Evolutionary conservation across 1,140 invertebrate genomes (phyloP), one percentile per base, ranked within the genome.

Genomic region (Lithobius niger): DNA sequence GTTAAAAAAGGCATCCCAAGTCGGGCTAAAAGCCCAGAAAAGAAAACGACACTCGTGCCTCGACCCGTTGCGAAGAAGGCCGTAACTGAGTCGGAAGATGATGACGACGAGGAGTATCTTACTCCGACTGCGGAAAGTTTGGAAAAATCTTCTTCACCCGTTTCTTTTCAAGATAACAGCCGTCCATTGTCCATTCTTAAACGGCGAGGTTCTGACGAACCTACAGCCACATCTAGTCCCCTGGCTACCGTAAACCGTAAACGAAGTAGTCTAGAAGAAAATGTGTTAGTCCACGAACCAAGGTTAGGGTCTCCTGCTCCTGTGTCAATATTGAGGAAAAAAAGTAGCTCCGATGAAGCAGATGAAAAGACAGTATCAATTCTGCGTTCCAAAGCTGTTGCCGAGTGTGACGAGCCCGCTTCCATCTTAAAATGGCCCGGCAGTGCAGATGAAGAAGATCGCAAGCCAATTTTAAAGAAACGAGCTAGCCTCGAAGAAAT

Each of bases 171-270:
- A 67, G 55, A 67, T 68, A 21, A 74, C 57, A 69, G 75, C 53
- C 77, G 80, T 62, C 78, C 79, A 47, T 79, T 82, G 64, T 84
- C 84, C 43, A 88, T 88, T 62, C 69, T 88, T 42, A 88, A 88
- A 64, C 87, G 87, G 69, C 74, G 82, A 43, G 77, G 26, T 16
- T 44, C 55, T 25, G 28, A 31, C 2, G 19, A n/a, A n/a, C 40
- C 27, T 24, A 24, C 31, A 36, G 6, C 31, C 6, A 10, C 31
- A 36, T 36, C 6, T n/a, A 36, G 6, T 10, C 6, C 6, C 31
- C 6, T 10, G n/a, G 31, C 10, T 10, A 10, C 31, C n/a, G 31
- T 36, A 36, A 36, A 36, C 31, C 31, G n/a, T 10, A 10, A n/a
- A 10, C 31, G 10, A 36, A 10, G n/a, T n/a, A 10, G 31, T 10